Conservation (phyloP, 1,140 invertebrate genomes). For the Triops longicaudatus region DNA sequence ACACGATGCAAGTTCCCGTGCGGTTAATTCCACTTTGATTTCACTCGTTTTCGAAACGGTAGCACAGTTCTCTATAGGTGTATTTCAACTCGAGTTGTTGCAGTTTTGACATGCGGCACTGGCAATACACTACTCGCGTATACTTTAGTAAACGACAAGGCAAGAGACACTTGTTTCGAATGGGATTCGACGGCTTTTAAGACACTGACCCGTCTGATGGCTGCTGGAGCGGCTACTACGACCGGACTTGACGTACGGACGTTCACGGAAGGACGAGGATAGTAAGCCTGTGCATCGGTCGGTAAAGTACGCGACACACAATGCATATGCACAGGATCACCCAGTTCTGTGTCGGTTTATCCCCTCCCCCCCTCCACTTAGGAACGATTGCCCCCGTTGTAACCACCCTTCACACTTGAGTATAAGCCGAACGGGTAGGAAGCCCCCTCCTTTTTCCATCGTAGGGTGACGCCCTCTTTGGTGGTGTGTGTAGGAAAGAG, state of each 20-base stretch:
- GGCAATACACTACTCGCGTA: too few relatives aligned
- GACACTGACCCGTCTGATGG: background rate
- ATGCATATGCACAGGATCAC: conserved; percentile 6
- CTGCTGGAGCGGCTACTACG: background rate
- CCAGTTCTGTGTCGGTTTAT: background rate
- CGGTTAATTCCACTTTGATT: too few relatives aligned
- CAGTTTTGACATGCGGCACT: too few relatives aligned
- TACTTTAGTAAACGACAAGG: too few relatives aligned
- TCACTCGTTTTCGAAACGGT: too few relatives aligned
- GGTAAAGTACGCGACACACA: conserved; percentile 1
- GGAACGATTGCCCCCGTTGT: background rate
- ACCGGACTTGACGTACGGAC: conserved; percentile 9
- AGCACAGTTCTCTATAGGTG: too few relatives aligned
- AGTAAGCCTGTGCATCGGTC: conserved; percentile 7
- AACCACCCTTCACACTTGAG: conserved; percentile 10
- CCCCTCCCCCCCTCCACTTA: background rate
- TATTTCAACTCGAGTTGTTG: too few relatives aligned
- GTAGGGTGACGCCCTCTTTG: background rate
- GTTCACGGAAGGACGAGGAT: conserved; percentile 6
- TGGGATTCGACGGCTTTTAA: background rate
- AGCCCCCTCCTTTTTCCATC: conserved; percentile 5
- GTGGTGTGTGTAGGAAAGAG: background rate
- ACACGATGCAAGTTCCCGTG: too few relatives aligned
- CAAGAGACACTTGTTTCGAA: too few relatives aligned
- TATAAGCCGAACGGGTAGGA: background rate